Conservation (phyloP, 1,140 invertebrate genomes). For the Leptinotarsa texana region DNA sequence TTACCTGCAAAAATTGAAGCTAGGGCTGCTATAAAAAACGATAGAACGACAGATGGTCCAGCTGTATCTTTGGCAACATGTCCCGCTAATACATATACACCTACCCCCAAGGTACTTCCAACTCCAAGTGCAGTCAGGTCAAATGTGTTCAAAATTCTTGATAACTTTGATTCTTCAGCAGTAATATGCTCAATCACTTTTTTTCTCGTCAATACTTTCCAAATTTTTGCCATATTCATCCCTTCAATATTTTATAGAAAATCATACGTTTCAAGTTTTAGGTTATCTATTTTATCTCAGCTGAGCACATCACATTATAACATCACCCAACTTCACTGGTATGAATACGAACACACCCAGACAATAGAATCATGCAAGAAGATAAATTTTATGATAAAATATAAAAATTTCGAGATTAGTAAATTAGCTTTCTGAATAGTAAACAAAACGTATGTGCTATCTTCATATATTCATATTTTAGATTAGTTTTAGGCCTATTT, state of each 20-base stretch:
- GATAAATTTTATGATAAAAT: too few species aligned
- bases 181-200: constrained; percentile 55
- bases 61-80: constrained; percentile 78
- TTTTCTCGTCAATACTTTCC: constrained; percentile 59
- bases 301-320: neutral
- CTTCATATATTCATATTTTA: too few species aligned
- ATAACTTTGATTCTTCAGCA: constrained; percentile 61
- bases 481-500: too few species aligned
- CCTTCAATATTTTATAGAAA: neutral
- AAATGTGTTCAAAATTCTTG: constrained; percentile 71
- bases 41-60: constrained; percentile 81
- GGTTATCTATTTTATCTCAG: neutral
- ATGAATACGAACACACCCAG: too few species aligned
- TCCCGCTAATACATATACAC: constrained; percentile 86
- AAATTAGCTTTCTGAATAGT: too few species aligned
- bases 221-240: constrained; percentile 43
- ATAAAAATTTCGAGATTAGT: too few species aligned
- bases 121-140: constrained; percentile 81
- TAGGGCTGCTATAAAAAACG: constrained; percentile 82
- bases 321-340: neutral
- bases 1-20: constrained; percentile 84
- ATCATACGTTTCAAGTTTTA: neutral
- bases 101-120: constrained; percentile 84
- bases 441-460: too few species aligned
- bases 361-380: too few species aligned